Base-by-base conservation (phyloP, 2,888 invertebrate genomes). In the Acronicta leporina region DNA sequence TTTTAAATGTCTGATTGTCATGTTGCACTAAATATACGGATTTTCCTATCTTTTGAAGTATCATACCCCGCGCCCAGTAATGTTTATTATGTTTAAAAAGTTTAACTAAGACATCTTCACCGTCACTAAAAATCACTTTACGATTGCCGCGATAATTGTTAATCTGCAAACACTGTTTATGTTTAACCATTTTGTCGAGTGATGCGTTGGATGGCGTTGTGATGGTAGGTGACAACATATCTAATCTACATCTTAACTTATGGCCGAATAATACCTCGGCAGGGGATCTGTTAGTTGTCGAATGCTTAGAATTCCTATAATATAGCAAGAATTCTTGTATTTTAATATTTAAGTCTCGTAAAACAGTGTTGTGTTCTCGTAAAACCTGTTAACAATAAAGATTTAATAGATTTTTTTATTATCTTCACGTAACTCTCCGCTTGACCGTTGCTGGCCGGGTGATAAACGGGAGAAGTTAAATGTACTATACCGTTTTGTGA, bases 251-350 rank as follows among this genome's bases (percentile, higher is more conserved):
- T 33, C 43, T 51, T 13, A 43, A 43, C 14, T 51, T 51, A 20
- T 33, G 43, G 9, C 51, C 51, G 25, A 43, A 51, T 20, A 27
- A 54, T 0, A 54, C 30, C n/a, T 54, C 54, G 30, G 46, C 46
- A 7, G 54, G 54, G 10, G 54, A 45, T 47, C 54, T 54, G 46
- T 54, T 45, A 14, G 54, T 54, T 16, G 54, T 54, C 5, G 46
- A 46, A 41, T 54, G 54, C 25, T 35, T 53, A 10, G 52, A 53
- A 35, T 54, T 41, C 11, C 54, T 54, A 11, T 46, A 54, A 25
- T 27, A 40, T 8, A 46, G 15, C 13, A 47, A 54, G 8, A 54
- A 54, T 46, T 54, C 41, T 10, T 41, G 40, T 47, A 54, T 16
- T 41, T 30, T 40, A 30, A 50, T 40, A 40, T 38, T 53, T 45